These are phyloP conservation scores for Anthoscopus minutus DNA, from an alignment of 2,113 vertebrate species.

Conservation along the genomic window DNA sequence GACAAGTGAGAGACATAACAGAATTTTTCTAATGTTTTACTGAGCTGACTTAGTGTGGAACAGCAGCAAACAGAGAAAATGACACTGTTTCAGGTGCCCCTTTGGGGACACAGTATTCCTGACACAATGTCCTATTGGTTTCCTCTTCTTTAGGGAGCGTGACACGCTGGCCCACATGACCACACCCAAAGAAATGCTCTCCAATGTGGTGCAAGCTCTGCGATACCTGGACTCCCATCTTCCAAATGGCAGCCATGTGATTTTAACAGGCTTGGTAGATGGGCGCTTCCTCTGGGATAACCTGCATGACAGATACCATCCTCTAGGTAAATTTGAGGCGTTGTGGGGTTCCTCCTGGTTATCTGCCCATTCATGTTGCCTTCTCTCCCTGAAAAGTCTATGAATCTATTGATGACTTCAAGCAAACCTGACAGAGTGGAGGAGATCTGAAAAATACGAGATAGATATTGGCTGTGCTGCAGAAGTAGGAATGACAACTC, in stretches of 20 bases:
- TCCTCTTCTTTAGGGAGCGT: constrained; percentile 24
- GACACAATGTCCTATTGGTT: not conserved
- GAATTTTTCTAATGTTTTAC: not conserved
- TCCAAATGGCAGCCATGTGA: constrained; percentile 69
- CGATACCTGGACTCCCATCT: constrained; percentile 53
- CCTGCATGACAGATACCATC: constrained; percentile 71
- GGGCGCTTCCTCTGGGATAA: constrained; percentile 76
- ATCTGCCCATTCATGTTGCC: not conserved
- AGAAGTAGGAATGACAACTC: not conserved
- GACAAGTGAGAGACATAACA: not conserved
- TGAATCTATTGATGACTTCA: not conserved
- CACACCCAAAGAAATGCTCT: constrained; percentile 61
- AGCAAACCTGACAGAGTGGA: not conserved
- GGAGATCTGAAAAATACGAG: not conserved
- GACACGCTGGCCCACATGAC: constrained; percentile 71
- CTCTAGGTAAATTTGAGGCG: constrained; percentile 62
- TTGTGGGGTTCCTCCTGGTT: not conserved
- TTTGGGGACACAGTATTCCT: not conserved
- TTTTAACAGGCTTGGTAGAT: constrained; percentile 70
- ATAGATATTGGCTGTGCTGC: not conserved
- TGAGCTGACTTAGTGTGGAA: not conserved
- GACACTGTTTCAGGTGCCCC: not conserved
- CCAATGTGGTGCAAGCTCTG: constrained; percentile 58
- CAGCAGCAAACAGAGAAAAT: not conserved
- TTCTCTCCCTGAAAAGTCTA: not conserved